Evolutionary conservation across 2,888 invertebrate genomes (phyloP), one percentile per base, ranked within the genome.

Genomic region (Sinelater perroti): DNA sequence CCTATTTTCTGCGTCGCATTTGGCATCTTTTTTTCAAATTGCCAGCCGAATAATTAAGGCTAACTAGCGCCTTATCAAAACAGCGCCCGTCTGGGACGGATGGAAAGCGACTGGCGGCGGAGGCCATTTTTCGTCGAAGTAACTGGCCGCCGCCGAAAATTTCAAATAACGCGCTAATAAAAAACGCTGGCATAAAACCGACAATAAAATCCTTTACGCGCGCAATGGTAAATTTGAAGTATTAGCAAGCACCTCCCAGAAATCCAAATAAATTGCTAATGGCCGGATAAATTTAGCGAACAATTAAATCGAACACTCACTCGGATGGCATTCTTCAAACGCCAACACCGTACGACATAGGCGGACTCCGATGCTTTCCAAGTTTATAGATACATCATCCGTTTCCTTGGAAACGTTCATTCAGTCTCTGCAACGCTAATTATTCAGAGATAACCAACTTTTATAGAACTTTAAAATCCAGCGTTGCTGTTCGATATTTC

Each of bases 1-100:
- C 56, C 56, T 52, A 57, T 52, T 52, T 57, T 57, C 52, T 46
- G 18, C 31, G 30, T 5, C 33, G 33, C 47, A 49, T 49, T 56
- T 56, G 49, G 56, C 49, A 56, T 38, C 28, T 40, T 31, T 46
- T 31, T 46, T 45, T 47, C 45, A 49, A 33, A 40, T 54, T 14
- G 16, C 26, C 26, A 45, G 20, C 8, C 16, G 18, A 55, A 47
- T 31, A 47, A 55, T 49, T 38, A 33, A 17, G 21, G 36, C 16
- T 55, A 55, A 45, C 46, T 46, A 44, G 52, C 30, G 8, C 17
- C 33, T 44, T 14, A 40, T 40, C 40, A 11, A 6, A 20, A 38
- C 20, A 38, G 11, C 10, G 4, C 18, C 20, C 18, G 10, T 7
- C 13, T 18, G 4, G 11, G 16, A 8, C 8, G 14, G 33, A 36